These are phyloP conservation scores for Deilephila elpenor DNA, from an alignment of 2,888 invertebrate genomes.

Conservation along the genomic window DNA sequence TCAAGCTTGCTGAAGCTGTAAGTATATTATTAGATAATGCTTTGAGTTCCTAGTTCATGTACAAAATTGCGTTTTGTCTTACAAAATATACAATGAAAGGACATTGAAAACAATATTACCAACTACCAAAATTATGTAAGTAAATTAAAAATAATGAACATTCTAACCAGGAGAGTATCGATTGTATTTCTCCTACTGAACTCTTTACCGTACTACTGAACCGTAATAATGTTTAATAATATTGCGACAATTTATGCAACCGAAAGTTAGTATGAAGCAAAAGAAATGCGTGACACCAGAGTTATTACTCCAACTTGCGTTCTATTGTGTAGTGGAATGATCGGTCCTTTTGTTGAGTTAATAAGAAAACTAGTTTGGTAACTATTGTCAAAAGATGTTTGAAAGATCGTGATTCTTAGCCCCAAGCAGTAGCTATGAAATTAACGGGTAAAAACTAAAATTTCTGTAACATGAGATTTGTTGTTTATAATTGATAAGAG, in stretches of 20 bases:
- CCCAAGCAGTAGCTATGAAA: too few species aligned
- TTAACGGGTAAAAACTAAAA: too few species aligned
- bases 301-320: neutral
- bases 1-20: conserved; percentile 91
- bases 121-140: too few species aligned
- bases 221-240: too few species aligned
- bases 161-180: neutral
- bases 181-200: neutral
- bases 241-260: neutral
- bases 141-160: too few species aligned
- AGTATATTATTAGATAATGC: conserved; percentile 58
- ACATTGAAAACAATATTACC: too few species aligned
- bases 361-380: neutral
- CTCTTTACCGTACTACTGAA: too few species aligned
- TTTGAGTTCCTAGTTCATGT: neutral
- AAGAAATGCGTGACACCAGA: neutral
- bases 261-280: neutral
- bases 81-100: neutral
- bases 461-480: too few species aligned
- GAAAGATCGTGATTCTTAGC: neutral
- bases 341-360: neutral
- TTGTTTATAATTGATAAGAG: too few species aligned
- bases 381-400: neutral
- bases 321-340: neutral
- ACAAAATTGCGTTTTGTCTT: neutral